phyloP scores from a whole-genome alignment of 53 echinoderm and acorn worm species.

The Zoroaster sp. region DNA sequence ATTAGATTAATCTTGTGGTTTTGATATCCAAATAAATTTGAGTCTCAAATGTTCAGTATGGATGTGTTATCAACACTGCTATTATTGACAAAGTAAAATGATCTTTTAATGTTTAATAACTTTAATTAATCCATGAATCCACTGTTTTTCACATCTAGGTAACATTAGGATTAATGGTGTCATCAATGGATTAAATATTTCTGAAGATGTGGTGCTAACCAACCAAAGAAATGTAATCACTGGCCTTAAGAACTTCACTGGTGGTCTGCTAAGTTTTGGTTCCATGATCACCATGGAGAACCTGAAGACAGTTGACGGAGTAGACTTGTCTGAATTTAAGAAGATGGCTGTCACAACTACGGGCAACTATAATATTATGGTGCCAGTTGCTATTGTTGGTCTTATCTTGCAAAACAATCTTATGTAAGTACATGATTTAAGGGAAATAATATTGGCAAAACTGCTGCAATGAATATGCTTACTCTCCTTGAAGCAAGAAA shows the following conservation, averaged over 20 bases:
- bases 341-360: constrained; percentile 20
- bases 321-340: constrained; percentile 81
- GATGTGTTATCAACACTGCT: too few species aligned
- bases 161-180: constrained; percentile 69
- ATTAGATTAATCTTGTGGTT: too few species aligned
- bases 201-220: constrained; percentile 68
- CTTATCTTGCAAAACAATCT: constrained; percentile 56
- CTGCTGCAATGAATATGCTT: too few species aligned
- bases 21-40: too few species aligned
- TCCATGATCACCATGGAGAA: constrained; percentile 54
- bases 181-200: constrained; percentile 73
- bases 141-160: constrained; percentile 18
- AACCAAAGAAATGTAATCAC: constrained; percentile 65
- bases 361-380: constrained; percentile 24
- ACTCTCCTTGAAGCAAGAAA: too few species aligned
- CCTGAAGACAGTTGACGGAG: constrained; percentile 60
- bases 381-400: constrained; percentile 8
- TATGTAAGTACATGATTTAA: constrained; percentile 55
- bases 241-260: constrained; percentile 74
- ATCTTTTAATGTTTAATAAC: too few species aligned
- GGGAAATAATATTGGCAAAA: background rate
- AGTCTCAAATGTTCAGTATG: too few species aligned
- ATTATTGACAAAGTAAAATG: too few species aligned
- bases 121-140: too few species aligned
- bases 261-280: constrained; percentile 33